Evolutionary conservation across 2,888 invertebrate genomes (phyloP).

Genomic region (Trissolcus brochymenae): DNA sequence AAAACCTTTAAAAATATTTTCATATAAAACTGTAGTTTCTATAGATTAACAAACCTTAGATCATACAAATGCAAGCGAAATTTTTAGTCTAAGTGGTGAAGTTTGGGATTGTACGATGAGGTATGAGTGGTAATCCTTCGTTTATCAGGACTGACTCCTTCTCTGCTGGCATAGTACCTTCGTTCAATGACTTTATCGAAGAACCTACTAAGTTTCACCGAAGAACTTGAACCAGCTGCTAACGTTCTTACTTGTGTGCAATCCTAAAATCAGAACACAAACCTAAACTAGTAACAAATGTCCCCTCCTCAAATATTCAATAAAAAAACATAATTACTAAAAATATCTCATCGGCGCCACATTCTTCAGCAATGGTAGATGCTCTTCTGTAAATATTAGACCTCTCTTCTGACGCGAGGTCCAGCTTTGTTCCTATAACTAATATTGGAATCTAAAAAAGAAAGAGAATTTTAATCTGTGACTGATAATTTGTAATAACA

Average conservation of each 20-base stretch:
- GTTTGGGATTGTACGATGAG: constrained; percentile 79
- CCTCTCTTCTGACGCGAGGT: constrained; percentile 87
- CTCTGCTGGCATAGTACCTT: constrained; percentile 78
- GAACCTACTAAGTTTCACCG: constrained; percentile 94
- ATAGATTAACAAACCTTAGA: no score
- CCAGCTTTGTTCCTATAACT: constrained; percentile 95
- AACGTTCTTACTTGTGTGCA: constrained; percentile 84
- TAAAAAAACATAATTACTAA: constrained; percentile 78
- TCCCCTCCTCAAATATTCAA: neutral
- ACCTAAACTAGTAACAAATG: neutral
- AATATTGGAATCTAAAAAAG: constrained; percentile 89
- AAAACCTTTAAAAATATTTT: no score
- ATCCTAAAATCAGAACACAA: constrained; percentile 75
- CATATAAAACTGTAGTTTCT: no score
- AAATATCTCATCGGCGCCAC: constrained; percentile 95
- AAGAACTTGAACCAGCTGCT: constrained; percentile 95
- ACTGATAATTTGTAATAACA: neutral
- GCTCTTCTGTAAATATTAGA: constrained; percentile 80
- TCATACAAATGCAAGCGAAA: neutral
- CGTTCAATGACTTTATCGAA: constrained; percentile 90
- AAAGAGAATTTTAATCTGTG: neutral
- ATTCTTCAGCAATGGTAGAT: constrained; percentile 89
- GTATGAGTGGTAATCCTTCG: constrained; percentile 76
- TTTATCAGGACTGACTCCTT: constrained; percentile 79
- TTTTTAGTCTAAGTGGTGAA: constrained; percentile 78